Percentiles rank a stretch among this genome's conserved stretches.
These are phyloP conservation scores for Microcebus jonahi DNA, from an alignment of 2,113 vertebrate genomes.

Conservation along the genomic window DNA sequence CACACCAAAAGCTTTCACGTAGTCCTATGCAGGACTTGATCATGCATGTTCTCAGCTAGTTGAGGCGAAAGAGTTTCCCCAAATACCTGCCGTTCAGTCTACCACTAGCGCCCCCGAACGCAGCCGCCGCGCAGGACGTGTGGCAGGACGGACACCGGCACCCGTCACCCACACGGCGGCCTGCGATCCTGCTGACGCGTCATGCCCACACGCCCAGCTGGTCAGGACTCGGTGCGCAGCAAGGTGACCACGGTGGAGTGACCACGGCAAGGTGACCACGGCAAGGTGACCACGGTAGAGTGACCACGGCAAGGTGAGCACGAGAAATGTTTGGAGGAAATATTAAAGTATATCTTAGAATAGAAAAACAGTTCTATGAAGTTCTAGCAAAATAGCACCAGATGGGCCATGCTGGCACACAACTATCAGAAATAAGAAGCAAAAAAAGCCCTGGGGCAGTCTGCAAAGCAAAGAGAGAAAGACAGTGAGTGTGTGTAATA, in stretches of 20 bases:
- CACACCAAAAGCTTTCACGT: neutral
- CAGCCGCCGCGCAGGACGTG: neutral
- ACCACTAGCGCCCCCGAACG: neutral
- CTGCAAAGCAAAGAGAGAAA: conserved; percentile 29
- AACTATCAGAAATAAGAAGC: conserved; percentile 48
- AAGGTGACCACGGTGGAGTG: neutral
- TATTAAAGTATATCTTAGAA: neutral
- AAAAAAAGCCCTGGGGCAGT: conserved; percentile 3
- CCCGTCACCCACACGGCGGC: neutral
- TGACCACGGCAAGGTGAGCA: neutral
- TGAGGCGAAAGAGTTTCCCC: conserved; percentile 40
- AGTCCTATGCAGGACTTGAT: neutral
- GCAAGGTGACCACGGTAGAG: neutral
- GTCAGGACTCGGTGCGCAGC: neutral
- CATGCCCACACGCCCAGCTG: neutral
- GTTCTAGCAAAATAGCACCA: conserved; percentile 64
- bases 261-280: too few species aligned
- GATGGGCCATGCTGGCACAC: conserved; percentile 63
- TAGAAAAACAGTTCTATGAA: conserved; percentile 39
- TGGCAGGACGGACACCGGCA: neutral
- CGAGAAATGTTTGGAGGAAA: conserved; percentile 7
- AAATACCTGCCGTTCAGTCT: conserved; percentile 51
- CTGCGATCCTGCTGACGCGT: neutral
- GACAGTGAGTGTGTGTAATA: neutral
- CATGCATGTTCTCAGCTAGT: neutral